These are phyloP conservation scores for Verasper variegatus DNA, from an alignment of 2,113 vertebrate species.

Conservation along the genomic window DNA sequence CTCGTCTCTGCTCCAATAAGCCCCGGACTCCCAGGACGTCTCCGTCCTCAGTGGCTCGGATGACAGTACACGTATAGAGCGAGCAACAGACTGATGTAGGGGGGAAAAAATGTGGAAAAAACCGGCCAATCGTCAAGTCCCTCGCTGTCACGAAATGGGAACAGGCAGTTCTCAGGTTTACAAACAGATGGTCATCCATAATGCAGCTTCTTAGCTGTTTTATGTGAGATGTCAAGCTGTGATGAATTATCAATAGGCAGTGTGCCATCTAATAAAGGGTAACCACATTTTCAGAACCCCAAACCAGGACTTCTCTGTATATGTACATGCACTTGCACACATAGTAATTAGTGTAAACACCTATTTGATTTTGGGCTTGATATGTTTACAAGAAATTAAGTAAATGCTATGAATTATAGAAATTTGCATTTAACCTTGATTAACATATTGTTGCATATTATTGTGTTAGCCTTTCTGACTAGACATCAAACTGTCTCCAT, in stretches of 20 bases:
- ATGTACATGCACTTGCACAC: slow-evolving; percentile 30
- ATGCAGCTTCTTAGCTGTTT: slow-evolving; percentile 80
- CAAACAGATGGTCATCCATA: slow-evolving; percentile 81
- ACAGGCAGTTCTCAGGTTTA: slow-evolving; percentile 73
- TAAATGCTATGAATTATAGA: slow-evolving; percentile 22
- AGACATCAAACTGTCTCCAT: slow-evolving; percentile 52
- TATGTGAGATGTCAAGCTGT: slow-evolving; percentile 78
- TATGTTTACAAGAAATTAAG: slow-evolving; percentile 37
- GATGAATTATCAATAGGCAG: slow-evolving; percentile 79
- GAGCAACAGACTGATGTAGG: slow-evolving; percentile 62
- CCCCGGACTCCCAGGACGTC: slow-evolving; percentile 63
- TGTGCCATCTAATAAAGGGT: slow-evolving; percentile 76
- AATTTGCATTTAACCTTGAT: slow-evolving; percentile 29
- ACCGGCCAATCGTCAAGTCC: slow-evolving; percentile 68
- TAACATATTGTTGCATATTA: neutral
- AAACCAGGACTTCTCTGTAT: slow-evolving; percentile 53
- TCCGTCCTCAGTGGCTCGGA: slow-evolving; percentile 67
- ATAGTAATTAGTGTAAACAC: slow-evolving; percentile 61
- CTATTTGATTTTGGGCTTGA: slow-evolving; percentile 48
- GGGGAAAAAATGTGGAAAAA: slow-evolving; percentile 32
- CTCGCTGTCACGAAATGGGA: slow-evolving; percentile 61
- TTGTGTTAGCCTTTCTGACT: slow-evolving; percentile 13
- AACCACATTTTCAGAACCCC: slow-evolving; percentile 69
- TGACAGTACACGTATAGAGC: slow-evolving; percentile 55
- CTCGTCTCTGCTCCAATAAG: slow-evolving; percentile 68